Percentiles rank a stretch among this genome's conserved stretches.
Evolutionary conservation across 2,113 vertebrate species (phyloP).

Genomic region (Piaya cayana): DNA sequence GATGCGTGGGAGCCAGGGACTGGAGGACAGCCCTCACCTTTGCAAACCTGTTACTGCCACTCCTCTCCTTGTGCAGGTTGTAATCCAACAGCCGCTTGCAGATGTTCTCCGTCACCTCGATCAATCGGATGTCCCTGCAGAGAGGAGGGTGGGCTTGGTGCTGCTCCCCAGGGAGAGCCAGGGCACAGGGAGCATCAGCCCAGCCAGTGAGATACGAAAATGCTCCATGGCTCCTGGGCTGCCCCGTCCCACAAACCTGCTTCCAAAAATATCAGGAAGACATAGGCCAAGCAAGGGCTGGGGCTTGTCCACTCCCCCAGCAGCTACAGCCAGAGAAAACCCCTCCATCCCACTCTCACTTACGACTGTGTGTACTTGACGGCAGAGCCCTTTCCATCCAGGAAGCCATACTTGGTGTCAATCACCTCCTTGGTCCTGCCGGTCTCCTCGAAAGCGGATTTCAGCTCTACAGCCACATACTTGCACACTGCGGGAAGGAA

Average conservation of each 20-base stretch:
- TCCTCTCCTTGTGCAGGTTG: constrained; percentile 95
- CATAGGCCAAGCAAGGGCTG: too few relatives aligned
- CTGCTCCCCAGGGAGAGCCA: neutral
- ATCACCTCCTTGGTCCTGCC: constrained; percentile 94
- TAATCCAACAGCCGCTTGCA: constrained; percentile 94
- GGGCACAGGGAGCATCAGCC: neutral
- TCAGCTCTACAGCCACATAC: constrained; percentile 94
- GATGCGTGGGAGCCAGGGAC: neutral
- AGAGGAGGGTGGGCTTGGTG: neutral
- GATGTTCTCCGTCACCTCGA: constrained; percentile 94
- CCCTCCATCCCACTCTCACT: neutral
- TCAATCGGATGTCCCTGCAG: constrained; percentile 90
- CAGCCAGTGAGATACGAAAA: accelerated
- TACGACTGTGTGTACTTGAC: constrained; percentile 96
- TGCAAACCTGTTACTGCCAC: constrained; percentile 94
- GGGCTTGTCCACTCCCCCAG: too few relatives aligned
- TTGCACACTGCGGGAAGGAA: constrained; percentile 86
- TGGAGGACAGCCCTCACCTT: constrained; percentile 78
- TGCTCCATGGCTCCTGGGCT: neutral
- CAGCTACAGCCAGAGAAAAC: too few relatives aligned
- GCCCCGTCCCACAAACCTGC: too few relatives aligned
- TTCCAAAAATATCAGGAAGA: too few relatives aligned
- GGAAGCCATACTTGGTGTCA: constrained; percentile 88
- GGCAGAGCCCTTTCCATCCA: constrained; percentile 87
- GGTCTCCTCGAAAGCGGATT: constrained; percentile 93